Base-by-base conservation (phyloP, 2,797 vertebrate genomes). In the Arctocebus calabarensis region DNA sequence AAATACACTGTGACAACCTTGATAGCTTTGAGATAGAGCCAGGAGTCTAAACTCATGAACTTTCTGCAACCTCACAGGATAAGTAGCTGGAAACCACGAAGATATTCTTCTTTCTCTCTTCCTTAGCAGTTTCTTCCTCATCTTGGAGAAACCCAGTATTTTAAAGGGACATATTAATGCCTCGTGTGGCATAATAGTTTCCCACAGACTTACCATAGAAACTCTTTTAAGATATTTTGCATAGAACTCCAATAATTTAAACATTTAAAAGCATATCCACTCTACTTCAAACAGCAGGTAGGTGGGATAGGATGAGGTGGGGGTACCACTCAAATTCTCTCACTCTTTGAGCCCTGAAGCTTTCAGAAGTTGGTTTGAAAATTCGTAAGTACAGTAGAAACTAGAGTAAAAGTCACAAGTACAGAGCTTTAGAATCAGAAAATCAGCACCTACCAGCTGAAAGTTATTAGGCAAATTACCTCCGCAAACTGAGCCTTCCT, bases 181-280 rank as follows among this genome's bases (percentile, higher is more conserved):
- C 57, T 86, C 12, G 1, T 17, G 16, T 29, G 27, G 16, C 66
- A 17, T 32, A 77, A 45, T 0, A 34, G 34, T n/a, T 68, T 77
- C 68, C 66, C 83, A 88, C 14, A 85, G 22, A 90, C 62, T 73
- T 55, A 25, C 62, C 34, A 27, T 12, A 59, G 45, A 95, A 84
- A 85, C 32, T 34, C n/a, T 70, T 84, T 78, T 32, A 70, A 90
- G 85, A 59, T 81, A 19, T 78, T 94, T 91, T 61, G 16, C 43
- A 57, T 64, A 43, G 12, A 55, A 82, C 7, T 3, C 32, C 66
- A 52, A 83, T 29, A 59, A 59, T 10, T 32, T 43, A 62, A 94
- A 64, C 4, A 64, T 74, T 73, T 57, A 62, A 78, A 68, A 91
- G n/a, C 7, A 2, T 2, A 37, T 37, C n/a, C 66, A 12, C 20